Base-by-base conservation (phyloP, 2,888 invertebrate genomes). In the Lysandra bellargus region DNA sequence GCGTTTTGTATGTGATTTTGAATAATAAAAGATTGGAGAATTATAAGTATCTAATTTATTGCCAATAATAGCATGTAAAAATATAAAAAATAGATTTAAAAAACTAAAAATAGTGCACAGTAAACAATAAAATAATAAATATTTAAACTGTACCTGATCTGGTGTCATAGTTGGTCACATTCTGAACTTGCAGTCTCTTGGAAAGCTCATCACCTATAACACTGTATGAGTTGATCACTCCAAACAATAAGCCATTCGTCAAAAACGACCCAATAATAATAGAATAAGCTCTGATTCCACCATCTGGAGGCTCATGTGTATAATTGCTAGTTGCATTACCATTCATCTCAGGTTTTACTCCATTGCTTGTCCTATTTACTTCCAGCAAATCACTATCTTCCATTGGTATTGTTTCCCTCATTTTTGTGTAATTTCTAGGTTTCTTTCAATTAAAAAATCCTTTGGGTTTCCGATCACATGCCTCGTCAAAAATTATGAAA, bases 221-320 rank as follows among this genome's bases (percentile, higher is more conserved):
- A 83, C 98, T 97, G 88, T 97, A 98, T 0, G 97, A 97, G 93
- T 99, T 99, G 86, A 99, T 98, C 74, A 98, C 96, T 76, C 98
- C 98, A 90, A 98, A 98, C 78, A 99, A 95, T 78, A 98, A 96
- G 6, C 98, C 98, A 90, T 99, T 98, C 86, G 97, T 97, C 80
- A 98, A 94, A 90, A 98, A 98, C 80, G 98, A 98, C 73, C 97
- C 98, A 72, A 98, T 85, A 95, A 98, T 96, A 23, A 98, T 97
- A 81, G 97, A 91, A 96, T 97, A 98, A 0, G 98, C 98, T 85
- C 97, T 95, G 17, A 96, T 83, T 0, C 98, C 98, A 14, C 98
- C 98, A 90, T 98, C 97, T 0, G 97, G 96, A 37, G 96, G 96
- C 49, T 91, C 92, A 77, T 85, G 87, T 61, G 80, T 79, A 40